Conservation (phyloP, 30 jellyfish, hydroid and myxozoan genomes). For the Aurelia sp. region DNA sequence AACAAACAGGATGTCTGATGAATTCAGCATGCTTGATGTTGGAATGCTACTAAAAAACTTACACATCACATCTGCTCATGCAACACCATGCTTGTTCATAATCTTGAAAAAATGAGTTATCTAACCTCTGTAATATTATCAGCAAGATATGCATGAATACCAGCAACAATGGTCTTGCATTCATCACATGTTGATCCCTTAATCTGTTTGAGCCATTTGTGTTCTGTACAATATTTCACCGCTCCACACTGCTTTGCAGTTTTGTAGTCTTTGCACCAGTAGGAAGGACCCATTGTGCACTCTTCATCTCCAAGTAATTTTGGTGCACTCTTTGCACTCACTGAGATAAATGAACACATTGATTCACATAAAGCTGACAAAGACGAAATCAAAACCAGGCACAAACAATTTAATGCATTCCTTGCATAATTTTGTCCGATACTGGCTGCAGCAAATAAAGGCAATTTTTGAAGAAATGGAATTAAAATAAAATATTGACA, state of each 20-base stretch:
- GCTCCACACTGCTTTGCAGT: conserved; percentile 61
- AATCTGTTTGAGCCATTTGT: conserved; percentile 30
- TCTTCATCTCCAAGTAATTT: conserved; percentile 47
- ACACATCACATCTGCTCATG: too few relatives aligned
- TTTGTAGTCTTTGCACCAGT: conserved; percentile 56
- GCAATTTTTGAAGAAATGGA: too few relatives aligned
- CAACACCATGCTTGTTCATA: neutral
- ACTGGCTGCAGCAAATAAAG: too few relatives aligned
- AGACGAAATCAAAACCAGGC: too few relatives aligned
- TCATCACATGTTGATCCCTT: conserved; percentile 51
- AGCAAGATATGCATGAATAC: conserved; percentile 45
- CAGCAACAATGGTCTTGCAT: conserved; percentile 50
- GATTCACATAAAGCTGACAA: neutral
- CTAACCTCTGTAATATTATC: conserved; percentile 53
- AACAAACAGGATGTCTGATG: too few relatives aligned
- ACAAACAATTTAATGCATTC: too few relatives aligned
- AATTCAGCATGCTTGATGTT: too few relatives aligned
- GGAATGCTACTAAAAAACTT: too few relatives aligned
- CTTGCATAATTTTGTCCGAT: too few relatives aligned
- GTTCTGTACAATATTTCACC: conserved; percentile 44
- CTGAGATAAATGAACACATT: neutral
- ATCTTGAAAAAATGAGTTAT: neutral
- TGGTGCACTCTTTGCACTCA: conserved; percentile 52
- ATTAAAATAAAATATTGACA: too few relatives aligned
- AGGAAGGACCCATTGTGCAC: conserved; percentile 66